Evolutionary conservation across 35 echinoderm and acorn worm genomes (phyloP), one percentile per base, ranked within the genome.

Genomic region (Ophioderma brevispina): DNA sequence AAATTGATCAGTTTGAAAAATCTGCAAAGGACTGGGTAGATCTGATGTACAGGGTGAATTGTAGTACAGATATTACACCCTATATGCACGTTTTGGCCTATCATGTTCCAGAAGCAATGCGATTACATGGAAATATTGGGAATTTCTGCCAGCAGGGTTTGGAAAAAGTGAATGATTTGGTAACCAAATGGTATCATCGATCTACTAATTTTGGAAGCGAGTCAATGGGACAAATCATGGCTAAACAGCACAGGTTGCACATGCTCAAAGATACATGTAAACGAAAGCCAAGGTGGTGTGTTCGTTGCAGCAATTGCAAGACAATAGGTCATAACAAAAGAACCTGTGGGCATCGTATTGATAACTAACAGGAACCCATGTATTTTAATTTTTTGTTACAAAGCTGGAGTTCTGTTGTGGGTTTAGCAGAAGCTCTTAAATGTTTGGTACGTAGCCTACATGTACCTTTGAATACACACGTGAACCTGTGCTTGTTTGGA

Each of bases 41-140:
- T 43, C 34, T 91, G 33, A 84, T 11, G 30, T 91, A 91, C 34
- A 32, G 40, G 28, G 38, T 50, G 1, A 50, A 83, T 35, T 85
- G 81, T 64, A 91, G 89, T 78, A 91, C 89, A 0, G 92, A 94
- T 59, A 79, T 94, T 21, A 94, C 92, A 55, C 92, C 92, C 33
- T 94, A 89, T 79, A 94, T 88, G 86, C 92, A 94, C 82, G 64
- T 94, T 36, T 18, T 94, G 37, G 85, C 86, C 0, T 89, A 49
- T 78, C 92, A 94, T 39, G 32, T 94, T 19, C 92, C 92, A 33
- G 80, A 94, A 55, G 33, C 40, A 25, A 94, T 89, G 86, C 70
- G 81, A 84, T 35, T 89, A 0, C 75, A 94, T 78, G 86, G 92
- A 8, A 94, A 94, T 33, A 46, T 84, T 78, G 32, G 35, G 32